A percentile compares a stretch with the other conserved stretches of the same genome.
phyloP scores from a whole-genome alignment of 2,888 invertebrate species.

The Polydrusus tereticollis region DNA sequence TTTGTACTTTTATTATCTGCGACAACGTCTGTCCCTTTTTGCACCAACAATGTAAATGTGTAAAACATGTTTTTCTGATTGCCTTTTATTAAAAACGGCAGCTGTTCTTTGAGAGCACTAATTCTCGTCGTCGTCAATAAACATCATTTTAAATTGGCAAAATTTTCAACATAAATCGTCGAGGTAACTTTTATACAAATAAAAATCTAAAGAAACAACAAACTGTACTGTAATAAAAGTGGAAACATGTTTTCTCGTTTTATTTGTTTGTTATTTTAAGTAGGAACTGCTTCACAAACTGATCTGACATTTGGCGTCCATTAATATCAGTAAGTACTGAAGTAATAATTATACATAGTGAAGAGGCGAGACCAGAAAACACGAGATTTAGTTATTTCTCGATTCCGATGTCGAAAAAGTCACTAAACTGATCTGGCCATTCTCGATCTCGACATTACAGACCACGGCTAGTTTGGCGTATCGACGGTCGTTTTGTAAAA shows the following conservation, averaged over 20 bases:
- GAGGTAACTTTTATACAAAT: not conserved
- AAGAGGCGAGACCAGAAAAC: too few species aligned
- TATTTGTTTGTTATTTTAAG: too few species aligned
- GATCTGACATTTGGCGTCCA: too few species aligned
- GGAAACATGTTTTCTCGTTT: not conserved
- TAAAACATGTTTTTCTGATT: not conserved
- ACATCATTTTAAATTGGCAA: conserved; percentile 2
- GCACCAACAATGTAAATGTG: not conserved
- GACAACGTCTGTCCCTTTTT: not conserved
- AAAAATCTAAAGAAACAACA: not conserved
- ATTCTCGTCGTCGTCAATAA: not conserved
- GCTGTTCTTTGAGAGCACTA: not conserved
- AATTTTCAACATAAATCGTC: not conserved
- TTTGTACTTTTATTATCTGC: not conserved
- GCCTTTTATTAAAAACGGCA: conserved; percentile 10
- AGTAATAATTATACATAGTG: too few species aligned
- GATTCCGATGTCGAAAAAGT: too few species aligned
- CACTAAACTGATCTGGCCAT: too few species aligned
- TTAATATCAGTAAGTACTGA: too few species aligned
- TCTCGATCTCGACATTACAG: too few species aligned
- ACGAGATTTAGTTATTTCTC: too few species aligned
- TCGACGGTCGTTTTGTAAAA: too few species aligned
- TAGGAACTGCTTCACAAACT: too few species aligned
- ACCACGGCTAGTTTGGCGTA: too few species aligned
- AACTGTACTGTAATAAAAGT: not conserved